phyloP scores from a whole-genome alignment of 1,140 invertebrate genomes.

The Microplitis demolitor region DNA sequence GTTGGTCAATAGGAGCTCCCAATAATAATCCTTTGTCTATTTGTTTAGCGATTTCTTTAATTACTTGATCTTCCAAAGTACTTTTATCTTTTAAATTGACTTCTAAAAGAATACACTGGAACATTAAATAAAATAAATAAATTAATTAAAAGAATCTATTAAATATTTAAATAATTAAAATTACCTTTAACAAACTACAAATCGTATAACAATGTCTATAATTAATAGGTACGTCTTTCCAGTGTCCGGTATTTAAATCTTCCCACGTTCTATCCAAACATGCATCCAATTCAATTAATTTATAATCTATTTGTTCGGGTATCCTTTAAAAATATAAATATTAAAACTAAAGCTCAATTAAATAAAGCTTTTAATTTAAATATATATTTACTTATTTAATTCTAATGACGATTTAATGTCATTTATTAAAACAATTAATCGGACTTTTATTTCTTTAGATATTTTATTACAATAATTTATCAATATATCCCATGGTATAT shows the following conservation, averaged over 20 bases:
- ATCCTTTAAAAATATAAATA: slow-evolving; percentile 28
- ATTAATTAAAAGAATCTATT: neutral
- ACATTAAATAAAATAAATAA: slow-evolving; percentile 27
- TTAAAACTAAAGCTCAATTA: neutral
- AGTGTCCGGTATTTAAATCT: slow-evolving; percentile 82
- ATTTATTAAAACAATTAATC: neutral
- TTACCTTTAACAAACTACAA: slow-evolving; percentile 67
- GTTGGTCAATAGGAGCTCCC: slow-evolving; percentile 69
- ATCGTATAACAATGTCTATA: slow-evolving; percentile 69
- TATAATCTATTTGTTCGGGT: slow-evolving; percentile 39
- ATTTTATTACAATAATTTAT: slow-evolving; percentile 37
- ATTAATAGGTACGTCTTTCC: slow-evolving; percentile 73
- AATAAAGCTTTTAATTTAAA: neutral
- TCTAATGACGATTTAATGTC: neutral
- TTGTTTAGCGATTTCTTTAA: slow-evolving; percentile 68
- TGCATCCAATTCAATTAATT: slow-evolving; percentile 58
- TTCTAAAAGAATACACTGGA: slow-evolving; percentile 46
- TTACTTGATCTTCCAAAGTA: slow-evolving; percentile 31
- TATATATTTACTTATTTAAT: slow-evolving; percentile 8
- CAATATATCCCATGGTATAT: slow-evolving; percentile 43
- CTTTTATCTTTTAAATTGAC: slow-evolving; percentile 29
- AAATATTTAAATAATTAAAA: neutral
- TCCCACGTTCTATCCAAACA: slow-evolving; percentile 80
- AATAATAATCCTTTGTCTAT: slow-evolving; percentile 84
- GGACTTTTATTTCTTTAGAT: slow-evolving; percentile 44